phyloP scores from a whole-genome alignment of 2,888 invertebrate species.

The Elysia crispata region DNA sequence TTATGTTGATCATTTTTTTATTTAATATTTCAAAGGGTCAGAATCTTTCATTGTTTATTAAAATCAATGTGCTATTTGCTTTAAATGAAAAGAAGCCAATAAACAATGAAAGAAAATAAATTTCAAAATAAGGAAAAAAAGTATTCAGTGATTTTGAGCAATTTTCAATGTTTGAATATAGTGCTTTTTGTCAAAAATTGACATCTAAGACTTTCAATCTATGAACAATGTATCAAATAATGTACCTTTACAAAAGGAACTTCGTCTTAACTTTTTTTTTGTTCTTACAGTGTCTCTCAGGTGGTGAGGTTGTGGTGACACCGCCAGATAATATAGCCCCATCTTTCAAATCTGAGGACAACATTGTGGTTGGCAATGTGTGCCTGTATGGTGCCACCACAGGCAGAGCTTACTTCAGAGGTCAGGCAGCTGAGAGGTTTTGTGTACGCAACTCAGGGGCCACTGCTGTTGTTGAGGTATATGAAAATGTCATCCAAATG shows the following conservation, averaged over 20 bases:
- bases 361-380: constrained; percentile 98
- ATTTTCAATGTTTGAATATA: too few relatives aligned
- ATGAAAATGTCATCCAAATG: not conserved
- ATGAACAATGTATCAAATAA: too few relatives aligned
- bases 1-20: too few relatives aligned
- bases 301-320: constrained; percentile 94
- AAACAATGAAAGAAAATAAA: too few relatives aligned
- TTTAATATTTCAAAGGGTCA: too few relatives aligned
- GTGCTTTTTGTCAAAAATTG: too few relatives aligned
- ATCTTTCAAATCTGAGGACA: constrained; percentile 91
- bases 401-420: constrained; percentile 94
- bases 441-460: constrained; percentile 99
- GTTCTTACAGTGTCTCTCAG: constrained; percentile 87
- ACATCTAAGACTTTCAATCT: too few relatives aligned
- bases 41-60: too few relatives aligned
- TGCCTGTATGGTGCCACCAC: constrained; percentile 98
- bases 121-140: not conserved
- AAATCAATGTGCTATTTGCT: too few relatives aligned
- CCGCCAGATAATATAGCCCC: constrained; percentile 89
- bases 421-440: constrained; percentile 98
- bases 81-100: too few relatives aligned
- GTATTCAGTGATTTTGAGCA: too few relatives aligned
- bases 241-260: too few relatives aligned
- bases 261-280: not conserved
- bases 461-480: constrained; percentile 91